Conservation (phyloP, 1,140 invertebrate genomes). For the Drosophila parvula region DNA sequence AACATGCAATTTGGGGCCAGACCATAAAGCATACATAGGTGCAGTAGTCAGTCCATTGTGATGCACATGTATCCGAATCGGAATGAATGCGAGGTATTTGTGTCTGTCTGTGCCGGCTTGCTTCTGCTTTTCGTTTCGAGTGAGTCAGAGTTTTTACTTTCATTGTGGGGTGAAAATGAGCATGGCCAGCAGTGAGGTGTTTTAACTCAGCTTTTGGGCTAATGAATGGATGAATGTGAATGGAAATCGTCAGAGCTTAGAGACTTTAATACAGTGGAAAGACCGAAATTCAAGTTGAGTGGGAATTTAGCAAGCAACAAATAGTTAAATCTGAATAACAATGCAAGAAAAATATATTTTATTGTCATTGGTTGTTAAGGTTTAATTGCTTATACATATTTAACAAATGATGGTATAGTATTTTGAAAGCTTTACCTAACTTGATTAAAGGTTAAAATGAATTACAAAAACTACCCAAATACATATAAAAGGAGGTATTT, state of each 20-base stretch:
- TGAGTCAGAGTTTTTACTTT: slow-evolving; percentile 48
- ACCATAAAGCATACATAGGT: slow-evolving; percentile 70
- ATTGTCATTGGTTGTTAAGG: neutral
- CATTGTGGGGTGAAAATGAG: slow-evolving; percentile 18
- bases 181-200: neutral
- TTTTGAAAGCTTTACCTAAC: neutral
- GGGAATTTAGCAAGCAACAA: neutral
- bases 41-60: slow-evolving; percentile 50
- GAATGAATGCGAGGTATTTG: slow-evolving; percentile 26
- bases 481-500: too few relatives aligned
- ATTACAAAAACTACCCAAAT: neutral
- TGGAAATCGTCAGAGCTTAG: slow-evolving; percentile 3
- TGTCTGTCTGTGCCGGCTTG: neutral
- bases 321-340: neutral
- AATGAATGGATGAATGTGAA: slow-evolving; percentile 21
- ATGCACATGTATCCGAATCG: slow-evolving; percentile 34
- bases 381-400: neutral
- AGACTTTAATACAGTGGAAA: neutral
- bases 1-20: slow-evolving; percentile 78
- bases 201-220: slow-evolving; percentile 10
- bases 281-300: neutral
- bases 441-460: neutral
- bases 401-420: neutral
- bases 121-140: slow-evolving; percentile 13
- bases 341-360: slow-evolving; percentile 1